Percentiles rank a stretch among this genome's conserved stretches.
phyloP scores from a whole-genome alignment of 2,113 vertebrate species.

The Sander vitreus region DNA sequence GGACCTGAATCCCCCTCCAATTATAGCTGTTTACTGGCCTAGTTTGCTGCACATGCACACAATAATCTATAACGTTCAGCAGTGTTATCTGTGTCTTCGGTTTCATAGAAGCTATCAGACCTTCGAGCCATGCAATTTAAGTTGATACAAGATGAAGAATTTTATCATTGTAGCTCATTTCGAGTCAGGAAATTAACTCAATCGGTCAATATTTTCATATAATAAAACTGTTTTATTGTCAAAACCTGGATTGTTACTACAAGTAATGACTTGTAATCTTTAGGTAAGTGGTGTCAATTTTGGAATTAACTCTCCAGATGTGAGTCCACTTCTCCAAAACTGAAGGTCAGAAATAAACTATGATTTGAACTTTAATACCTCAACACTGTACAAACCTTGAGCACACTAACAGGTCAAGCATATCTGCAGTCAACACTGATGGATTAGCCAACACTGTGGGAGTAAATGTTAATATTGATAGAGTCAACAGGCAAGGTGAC shows the following conservation, averaged over 20 bases:
- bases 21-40: conserved; percentile 47
- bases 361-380: neutral
- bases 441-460: conserved; percentile 49
- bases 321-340: neutral
- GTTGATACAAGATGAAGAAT: neutral
- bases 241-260: neutral
- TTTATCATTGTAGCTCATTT: neutral
- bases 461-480: conserved; percentile 72
- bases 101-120: neutral
- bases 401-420: conserved; percentile 25
- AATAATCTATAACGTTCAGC: conserved; percentile 21
- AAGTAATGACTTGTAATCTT: neutral
- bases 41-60: conserved; percentile 12
- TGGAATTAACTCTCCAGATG: neutral
- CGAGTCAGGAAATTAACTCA: neutral
- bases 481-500: conserved; percentile 54
- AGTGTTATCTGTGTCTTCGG: neutral
- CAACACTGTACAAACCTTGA: neutral
- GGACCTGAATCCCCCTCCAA: conserved; percentile 40
- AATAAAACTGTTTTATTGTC: neutral
- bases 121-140: neutral
- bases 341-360: neutral
- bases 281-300: neutral
- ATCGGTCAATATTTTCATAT: neutral
- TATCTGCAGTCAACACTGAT: conserved; percentile 38